phyloP scores from a whole-genome alignment of 2,113 vertebrate genomes.

The Odobenus rosmarus region DNA sequence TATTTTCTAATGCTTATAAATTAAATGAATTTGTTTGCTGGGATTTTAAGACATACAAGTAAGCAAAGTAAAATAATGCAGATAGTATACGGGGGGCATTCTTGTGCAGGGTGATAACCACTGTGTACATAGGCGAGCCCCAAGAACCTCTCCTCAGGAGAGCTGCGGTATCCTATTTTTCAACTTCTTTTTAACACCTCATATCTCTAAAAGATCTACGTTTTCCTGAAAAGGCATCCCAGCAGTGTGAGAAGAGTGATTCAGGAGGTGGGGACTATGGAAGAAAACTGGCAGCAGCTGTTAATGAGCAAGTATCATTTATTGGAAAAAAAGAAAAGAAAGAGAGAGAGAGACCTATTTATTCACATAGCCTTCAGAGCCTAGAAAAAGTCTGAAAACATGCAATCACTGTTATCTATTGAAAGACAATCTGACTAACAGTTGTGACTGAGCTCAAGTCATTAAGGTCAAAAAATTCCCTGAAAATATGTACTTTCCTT shows the following conservation, averaged over 20 bases:
- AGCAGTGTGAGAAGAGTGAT: background rate
- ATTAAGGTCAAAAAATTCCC: background rate
- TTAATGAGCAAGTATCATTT: background rate
- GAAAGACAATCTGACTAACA: constrained; percentile 43
- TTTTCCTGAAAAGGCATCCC: background rate
- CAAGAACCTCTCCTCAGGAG: background rate
- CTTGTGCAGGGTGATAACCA: background rate
- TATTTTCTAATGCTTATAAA: constrained; percentile 14
- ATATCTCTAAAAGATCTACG: background rate
- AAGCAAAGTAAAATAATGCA: background rate
- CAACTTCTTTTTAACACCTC: background rate
- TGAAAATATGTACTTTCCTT: background rate
- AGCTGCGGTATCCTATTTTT: background rate
- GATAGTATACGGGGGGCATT: accelerated
- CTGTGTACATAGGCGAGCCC: background rate
- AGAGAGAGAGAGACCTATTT: background rate
- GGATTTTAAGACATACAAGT: background rate
- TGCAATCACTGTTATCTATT: constrained; percentile 21
- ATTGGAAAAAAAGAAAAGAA: background rate
- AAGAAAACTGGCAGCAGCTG: background rate
- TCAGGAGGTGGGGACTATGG: background rate
- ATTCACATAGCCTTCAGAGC: background rate
- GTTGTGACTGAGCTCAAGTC: constrained; percentile 28
- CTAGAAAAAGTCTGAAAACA: background rate
- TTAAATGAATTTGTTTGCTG: background rate